Conservation (phyloP, 2,797 vertebrate species). For the Chaetophractus vellerosus region DNA sequence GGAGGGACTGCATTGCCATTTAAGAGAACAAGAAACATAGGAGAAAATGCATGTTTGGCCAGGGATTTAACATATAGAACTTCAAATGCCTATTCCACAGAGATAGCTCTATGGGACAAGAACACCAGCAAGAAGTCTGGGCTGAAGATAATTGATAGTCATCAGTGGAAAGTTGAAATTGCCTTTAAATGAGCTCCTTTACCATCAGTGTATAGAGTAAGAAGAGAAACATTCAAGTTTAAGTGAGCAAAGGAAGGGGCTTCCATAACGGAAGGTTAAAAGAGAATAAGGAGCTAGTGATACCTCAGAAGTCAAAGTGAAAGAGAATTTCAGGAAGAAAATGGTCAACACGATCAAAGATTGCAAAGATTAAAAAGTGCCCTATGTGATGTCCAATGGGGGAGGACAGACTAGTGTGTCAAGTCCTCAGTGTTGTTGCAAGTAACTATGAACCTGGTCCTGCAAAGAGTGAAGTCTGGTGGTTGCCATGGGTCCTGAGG, state of each 20-base stretch:
- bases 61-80: not conserved
- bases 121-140: not conserved
- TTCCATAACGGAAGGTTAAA: not conserved
- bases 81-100: not conserved
- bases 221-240: not conserved
- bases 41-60: not conserved
- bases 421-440: too few species aligned
- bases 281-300: not conserved
- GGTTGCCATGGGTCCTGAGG: too few species aligned
- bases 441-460: too few species aligned
- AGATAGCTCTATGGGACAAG: not conserved
- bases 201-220: fast-evolving
- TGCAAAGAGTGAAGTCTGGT: too few species aligned
- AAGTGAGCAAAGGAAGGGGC: not conserved
- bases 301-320: not conserved
- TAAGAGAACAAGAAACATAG: not conserved
- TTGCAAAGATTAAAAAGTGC: not conserved
- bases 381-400: too few species aligned
- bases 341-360: not conserved
- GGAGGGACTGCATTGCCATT: not conserved
- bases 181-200: not conserved
- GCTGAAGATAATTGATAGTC: not conserved
- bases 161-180: fast-evolving
- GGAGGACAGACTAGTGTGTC: too few species aligned
- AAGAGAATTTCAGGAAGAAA: constrained; percentile 27